Evolutionary conservation across 2,113 vertebrate species (phyloP).

Genomic region (Oreochromis niloticus): DNA sequence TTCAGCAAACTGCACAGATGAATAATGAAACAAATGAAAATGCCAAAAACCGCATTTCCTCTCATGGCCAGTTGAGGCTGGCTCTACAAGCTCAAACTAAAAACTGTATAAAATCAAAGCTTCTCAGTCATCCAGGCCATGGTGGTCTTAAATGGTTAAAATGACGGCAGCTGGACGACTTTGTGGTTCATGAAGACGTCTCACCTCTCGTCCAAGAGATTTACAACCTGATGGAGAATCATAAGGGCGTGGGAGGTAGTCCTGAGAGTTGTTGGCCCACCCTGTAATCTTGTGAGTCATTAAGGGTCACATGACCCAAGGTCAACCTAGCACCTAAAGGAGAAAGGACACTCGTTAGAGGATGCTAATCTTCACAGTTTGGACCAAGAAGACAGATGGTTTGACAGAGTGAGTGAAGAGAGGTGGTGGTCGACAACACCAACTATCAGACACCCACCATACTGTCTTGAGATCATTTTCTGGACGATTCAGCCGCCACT

Average conservation of each 20-base stretch:
- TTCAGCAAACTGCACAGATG: rapidly evolving
- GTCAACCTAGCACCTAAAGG: neutral
- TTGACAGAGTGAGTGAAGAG: neutral
- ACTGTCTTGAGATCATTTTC: neutral
- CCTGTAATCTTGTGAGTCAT: neutral
- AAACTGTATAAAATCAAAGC: neutral
- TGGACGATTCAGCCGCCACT: neutral
- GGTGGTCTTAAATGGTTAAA: rapidly evolving
- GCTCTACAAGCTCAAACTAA: neutral
- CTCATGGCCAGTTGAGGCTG: rapidly evolving
- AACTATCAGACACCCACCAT: neutral
- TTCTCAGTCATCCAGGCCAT: neutral
- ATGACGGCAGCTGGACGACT: neutral
- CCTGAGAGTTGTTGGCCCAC: neutral
- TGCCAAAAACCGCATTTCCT: neutral
- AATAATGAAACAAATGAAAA: neutral
- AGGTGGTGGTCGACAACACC: neutral
- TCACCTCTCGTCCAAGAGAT: neutral
- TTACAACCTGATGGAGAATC: rapidly evolving
- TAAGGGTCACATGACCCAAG: neutral
- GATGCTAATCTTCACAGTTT: neutral
- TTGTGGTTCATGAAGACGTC: neutral
- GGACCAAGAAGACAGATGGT: neutral
- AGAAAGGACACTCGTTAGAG: neutral
- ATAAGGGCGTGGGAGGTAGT: neutral